A percentile compares a stretch with the other conserved stretches of the same genome.
Evolutionary conservation across 2,797 vertebrate species (phyloP).

Genomic region (Anabas testudineus): DNA sequence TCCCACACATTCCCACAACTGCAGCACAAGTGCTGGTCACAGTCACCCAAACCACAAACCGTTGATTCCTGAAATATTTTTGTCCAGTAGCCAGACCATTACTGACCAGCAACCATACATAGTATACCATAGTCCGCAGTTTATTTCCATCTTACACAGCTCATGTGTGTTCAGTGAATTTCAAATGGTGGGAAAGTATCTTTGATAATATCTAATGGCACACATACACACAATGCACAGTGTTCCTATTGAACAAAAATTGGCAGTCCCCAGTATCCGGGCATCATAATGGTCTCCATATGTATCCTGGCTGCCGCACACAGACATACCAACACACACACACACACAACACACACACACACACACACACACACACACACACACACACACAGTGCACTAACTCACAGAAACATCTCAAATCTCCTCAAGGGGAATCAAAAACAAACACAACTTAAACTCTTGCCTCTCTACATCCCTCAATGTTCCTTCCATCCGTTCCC

Average conservation of each 20-base stretch:
- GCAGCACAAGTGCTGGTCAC: constrained; percentile 43
- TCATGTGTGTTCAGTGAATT: constrained; percentile 23
- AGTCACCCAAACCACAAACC: constrained; percentile 62
- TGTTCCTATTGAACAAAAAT: constrained; percentile 55
- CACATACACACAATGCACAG: constrained; percentile 45
- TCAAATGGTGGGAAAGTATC: constrained; percentile 67
- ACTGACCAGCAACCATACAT: constrained; percentile 62
- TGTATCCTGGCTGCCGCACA: constrained; percentile 67
- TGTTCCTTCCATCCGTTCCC: constrained; percentile 39
- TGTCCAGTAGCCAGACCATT: constrained; percentile 45
- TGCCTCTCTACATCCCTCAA: constrained; percentile 35
- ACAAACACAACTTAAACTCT: constrained; percentile 65
- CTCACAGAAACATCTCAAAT: constrained; percentile 42
- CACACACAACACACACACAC: constrained; percentile 50
- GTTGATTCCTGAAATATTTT: constrained; percentile 60
- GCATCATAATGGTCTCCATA: constrained; percentile 75
- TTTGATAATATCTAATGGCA: constrained; percentile 61
- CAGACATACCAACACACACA: constrained; percentile 40
- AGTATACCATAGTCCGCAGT: constrained; percentile 46
- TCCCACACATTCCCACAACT: constrained; percentile 70
- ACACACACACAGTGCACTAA: constrained; percentile 9
- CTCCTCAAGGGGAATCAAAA: constrained; percentile 54
- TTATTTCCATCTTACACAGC: constrained; percentile 43
- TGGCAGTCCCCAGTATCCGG: constrained; percentile 44
- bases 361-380: background rate